A percentile compares a stretch with the other conserved stretches of the same genome.
Evolutionary conservation across 2,113 vertebrate genomes (phyloP).

Genomic region (Jaculus jaculus): DNA sequence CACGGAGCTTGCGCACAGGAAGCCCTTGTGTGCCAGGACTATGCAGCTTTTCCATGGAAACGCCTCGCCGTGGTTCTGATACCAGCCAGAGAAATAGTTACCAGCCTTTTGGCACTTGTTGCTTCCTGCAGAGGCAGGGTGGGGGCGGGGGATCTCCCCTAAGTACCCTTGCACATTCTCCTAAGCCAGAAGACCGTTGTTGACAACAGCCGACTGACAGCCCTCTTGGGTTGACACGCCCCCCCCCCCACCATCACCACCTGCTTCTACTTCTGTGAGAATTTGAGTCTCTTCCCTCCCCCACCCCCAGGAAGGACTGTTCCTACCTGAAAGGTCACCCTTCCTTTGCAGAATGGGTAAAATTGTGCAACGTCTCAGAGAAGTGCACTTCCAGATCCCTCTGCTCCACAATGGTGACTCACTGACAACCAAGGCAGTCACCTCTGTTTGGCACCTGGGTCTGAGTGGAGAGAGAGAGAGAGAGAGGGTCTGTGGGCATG

Average conservation of each 20-base stretch:
- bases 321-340: background rate
- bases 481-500: background rate
- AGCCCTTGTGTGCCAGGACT: background rate
- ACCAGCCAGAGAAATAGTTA: background rate
- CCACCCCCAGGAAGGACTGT: background rate
- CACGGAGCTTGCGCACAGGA: too few relatives aligned
- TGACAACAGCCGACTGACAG: background rate
- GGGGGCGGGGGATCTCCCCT: background rate
- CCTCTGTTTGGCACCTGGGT: background rate
- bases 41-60: background rate
- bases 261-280: too few relatives aligned
- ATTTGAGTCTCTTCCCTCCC: too few relatives aligned
- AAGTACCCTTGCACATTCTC: background rate
- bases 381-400: background rate
- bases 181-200: background rate
- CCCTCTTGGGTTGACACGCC: too few relatives aligned
- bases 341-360: background rate
- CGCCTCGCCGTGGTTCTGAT: background rate
- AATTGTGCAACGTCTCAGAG: background rate
- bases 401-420: background rate
- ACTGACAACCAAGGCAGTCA: background rate
- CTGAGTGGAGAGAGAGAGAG: background rate
- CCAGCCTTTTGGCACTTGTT: background rate
- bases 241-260: background rate
- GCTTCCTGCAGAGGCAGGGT: background rate